Base-by-base conservation (phyloP, 2,888 invertebrate genomes). In the Sesamia inferens region DNA sequence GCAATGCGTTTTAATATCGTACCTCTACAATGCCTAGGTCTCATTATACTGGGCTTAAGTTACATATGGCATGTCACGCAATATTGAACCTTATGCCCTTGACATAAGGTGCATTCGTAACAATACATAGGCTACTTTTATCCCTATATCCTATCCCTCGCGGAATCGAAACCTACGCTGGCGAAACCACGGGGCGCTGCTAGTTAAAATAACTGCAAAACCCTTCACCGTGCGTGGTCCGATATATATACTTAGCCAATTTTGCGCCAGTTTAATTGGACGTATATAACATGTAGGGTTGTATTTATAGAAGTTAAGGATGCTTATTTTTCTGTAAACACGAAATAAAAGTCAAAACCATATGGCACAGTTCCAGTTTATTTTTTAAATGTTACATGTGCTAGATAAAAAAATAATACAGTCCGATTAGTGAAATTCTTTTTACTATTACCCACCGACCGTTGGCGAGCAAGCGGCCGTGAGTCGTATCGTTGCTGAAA, bases 281-380 rank as follows among this genome's bases (percentile, higher is more conserved):
- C 19, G 8, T 51, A 51, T 51, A 19, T 51, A 19, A 19, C 19
- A 19, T 8, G 51, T 51, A 19, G 19, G 7, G 19, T 51, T 19
- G 8, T 19, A 19, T 51, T 51, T 51, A 8, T 19, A 51, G 51
- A 51, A 51, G 19, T 19, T 19, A 51, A 19, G 51, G 19, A 8
- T 19, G 19, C 19, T 51, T 19, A 48, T 2, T 16, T 51, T 8
- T 51, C 19, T 51, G 51, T 51, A 51, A n/a, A 51, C 4, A 51
- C 10, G 10, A 71, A 83, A 80, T 76, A 58, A 82, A 93, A 94
- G 86, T 78, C 86, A 88, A 83, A 83, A 83, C 71, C 88, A 91
- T 95, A 96, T 96, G 96, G 96, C 96, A 96, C 96, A 95, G 94
- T 94, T 96, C 94, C 95, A 95, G 95, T 96, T 95, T 96, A 95